Evolutionary conservation across 2,888 invertebrate species (phyloP).

Genomic region (Dasysyrphus tricinctus): DNA sequence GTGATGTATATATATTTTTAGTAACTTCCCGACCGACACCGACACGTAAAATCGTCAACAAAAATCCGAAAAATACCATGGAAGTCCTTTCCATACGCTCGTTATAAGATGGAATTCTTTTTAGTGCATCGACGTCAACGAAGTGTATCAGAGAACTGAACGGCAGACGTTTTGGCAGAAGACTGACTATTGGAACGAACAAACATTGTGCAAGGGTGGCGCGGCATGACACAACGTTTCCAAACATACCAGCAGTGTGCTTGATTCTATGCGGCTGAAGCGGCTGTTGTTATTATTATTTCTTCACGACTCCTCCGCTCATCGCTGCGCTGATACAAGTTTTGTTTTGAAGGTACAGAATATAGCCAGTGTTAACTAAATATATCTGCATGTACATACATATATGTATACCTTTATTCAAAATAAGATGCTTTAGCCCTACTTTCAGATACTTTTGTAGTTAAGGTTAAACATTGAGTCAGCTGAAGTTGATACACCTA

Average conservation of each 20-base stretch:
- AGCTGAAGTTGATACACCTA: background rate
- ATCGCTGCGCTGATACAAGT: background rate
- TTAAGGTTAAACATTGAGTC: slow-evolving; percentile 9
- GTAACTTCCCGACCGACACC: slow-evolving; percentile 45
- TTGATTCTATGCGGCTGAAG: slow-evolving; percentile 51
- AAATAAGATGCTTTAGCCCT: background rate
- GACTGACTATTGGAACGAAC: slow-evolving; percentile 59
- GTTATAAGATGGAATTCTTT: slow-evolving; percentile 45
- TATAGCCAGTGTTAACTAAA: slow-evolving; percentile 2
- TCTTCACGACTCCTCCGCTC: slow-evolving; percentile 42
- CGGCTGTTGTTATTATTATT: slow-evolving; percentile 24
- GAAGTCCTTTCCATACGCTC: slow-evolving; percentile 22
- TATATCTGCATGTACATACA: background rate
- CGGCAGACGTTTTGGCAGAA: slow-evolving; percentile 70
- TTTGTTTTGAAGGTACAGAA: slow-evolving; percentile 1
- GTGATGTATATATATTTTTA: slow-evolving; percentile 38
- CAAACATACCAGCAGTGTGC: slow-evolving; percentile 38
- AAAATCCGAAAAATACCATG: slow-evolving; percentile 24
- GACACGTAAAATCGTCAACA: slow-evolving; percentile 20
- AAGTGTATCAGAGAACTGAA: slow-evolving; percentile 58
- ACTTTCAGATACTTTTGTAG: background rate
- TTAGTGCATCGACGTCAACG: slow-evolving; percentile 33
- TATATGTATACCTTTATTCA: background rate
- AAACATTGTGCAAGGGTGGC: slow-evolving; percentile 60
- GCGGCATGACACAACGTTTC: slow-evolving; percentile 29